Conservation (phyloP, 2,888 invertebrate species). For the Hofmannophila pseudospretella region DNA sequence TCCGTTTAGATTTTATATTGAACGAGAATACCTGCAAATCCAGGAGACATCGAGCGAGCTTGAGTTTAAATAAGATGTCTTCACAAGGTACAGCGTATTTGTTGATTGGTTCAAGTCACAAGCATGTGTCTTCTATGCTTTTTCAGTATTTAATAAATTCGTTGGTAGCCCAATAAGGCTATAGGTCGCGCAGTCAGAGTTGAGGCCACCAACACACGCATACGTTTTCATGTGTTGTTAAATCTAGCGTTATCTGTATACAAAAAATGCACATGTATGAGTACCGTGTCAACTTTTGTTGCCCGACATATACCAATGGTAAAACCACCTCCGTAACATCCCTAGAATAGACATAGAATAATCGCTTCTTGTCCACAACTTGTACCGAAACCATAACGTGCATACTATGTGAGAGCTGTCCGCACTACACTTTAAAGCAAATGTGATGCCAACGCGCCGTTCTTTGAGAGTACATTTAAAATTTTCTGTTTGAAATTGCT, state of each 20-base stretch:
- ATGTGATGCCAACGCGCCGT: slow-evolving; percentile 41
- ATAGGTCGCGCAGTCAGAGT: too few species aligned
- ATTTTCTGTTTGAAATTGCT: slow-evolving; percentile 21
- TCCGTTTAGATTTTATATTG: slow-evolving; percentile 16
- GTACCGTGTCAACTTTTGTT: too few species aligned
- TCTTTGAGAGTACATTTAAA: slow-evolving; percentile 46
- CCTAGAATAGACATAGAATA: too few species aligned
- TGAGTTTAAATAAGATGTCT: slow-evolving; percentile 58
- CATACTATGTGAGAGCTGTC: slow-evolving; percentile 38
- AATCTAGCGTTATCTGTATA: too few species aligned
- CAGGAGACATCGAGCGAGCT: slow-evolving; percentile 43
- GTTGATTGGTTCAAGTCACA: slow-evolving; percentile 19
- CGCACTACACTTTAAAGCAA: slow-evolving; percentile 38
- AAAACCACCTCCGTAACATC: too few species aligned
- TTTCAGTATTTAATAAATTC: too few species aligned
- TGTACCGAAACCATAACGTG: slow-evolving; percentile 19
- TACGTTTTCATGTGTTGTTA: too few species aligned
- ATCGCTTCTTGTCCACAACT: slow-evolving; percentile 5
- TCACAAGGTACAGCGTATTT: slow-evolving; percentile 37
- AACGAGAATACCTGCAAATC: slow-evolving; percentile 36
- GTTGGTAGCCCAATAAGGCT: too few species aligned
- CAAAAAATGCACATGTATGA: too few species aligned
- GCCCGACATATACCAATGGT: too few species aligned
- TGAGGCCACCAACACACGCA: too few species aligned
- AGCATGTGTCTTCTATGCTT: too few species aligned